These are phyloP conservation scores for Aphelinus certus DNA, from an alignment of 1,140 invertebrate species.

Conservation along the genomic window DNA sequence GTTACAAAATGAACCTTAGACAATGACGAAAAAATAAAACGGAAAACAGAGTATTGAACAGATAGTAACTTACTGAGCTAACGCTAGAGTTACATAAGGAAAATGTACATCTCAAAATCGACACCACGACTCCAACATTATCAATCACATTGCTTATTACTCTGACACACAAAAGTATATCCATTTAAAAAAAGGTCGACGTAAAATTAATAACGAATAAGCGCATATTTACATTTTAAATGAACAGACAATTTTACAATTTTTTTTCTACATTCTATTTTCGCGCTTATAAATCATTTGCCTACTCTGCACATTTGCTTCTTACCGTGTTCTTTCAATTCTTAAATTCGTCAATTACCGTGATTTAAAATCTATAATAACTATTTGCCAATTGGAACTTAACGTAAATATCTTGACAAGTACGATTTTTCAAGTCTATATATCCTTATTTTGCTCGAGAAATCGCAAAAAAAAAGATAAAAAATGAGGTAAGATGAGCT, in stretches of 20 bases:
- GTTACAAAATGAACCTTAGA: slow-evolving; percentile 22
- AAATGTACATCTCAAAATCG: slow-evolving; percentile 39
- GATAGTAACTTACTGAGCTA: slow-evolving; percentile 38
- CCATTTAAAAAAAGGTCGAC: slow-evolving; percentile 33
- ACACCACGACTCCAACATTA: slow-evolving; percentile 25
- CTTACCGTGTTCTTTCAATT: slow-evolving; percentile 21
- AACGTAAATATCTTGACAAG: slow-evolving; percentile 20
- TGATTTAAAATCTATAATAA: slow-evolving; percentile 24
- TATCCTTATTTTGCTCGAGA: neutral
- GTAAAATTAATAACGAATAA: slow-evolving; percentile 39
- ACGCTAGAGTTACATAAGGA: slow-evolving; percentile 37
- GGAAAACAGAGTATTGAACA: slow-evolving; percentile 39
- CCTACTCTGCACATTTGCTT: slow-evolving; percentile 25
- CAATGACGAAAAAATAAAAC: slow-evolving; percentile 26
- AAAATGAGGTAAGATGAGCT: slow-evolving; percentile 36
- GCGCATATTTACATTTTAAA: slow-evolving; percentile 40
- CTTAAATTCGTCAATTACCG: slow-evolving; percentile 6
- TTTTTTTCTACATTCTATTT: slow-evolving; percentile 11
- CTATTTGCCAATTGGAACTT: slow-evolving; percentile 26
- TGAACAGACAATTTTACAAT: slow-evolving; percentile 29
- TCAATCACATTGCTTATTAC: slow-evolving; percentile 14
- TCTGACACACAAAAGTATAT: slow-evolving; percentile 15
- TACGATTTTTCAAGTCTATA: slow-evolving; percentile 13
- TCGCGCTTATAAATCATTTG: slow-evolving; percentile 5
- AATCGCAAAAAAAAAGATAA: slow-evolving; percentile 30